Evolutionary conservation across 2,113 vertebrate genomes (phyloP).

Genomic region (Corythaixoides concolor): DNA sequence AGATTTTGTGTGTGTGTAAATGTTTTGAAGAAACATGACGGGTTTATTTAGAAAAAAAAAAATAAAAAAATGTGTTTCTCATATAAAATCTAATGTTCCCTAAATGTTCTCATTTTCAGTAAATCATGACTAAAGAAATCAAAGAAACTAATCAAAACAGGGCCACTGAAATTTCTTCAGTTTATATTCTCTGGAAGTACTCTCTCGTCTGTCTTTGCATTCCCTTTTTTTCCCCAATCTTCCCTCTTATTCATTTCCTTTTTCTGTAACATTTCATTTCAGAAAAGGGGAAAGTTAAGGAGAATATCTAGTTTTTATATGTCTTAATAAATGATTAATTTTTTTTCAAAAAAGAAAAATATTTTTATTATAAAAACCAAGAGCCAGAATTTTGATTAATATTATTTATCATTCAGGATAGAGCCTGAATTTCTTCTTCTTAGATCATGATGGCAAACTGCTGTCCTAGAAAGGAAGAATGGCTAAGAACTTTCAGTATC

Average conservation of each 20-base stretch:
- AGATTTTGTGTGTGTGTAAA: not conserved
- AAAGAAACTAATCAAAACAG: not conserved
- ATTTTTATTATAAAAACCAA: rapidly evolving
- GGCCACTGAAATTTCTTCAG: not conserved
- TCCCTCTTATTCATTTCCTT: rapidly evolving
- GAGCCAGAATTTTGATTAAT: not conserved
- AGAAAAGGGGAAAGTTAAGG: not conserved
- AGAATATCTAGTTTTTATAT: not conserved
- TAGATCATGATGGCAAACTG: not conserved
- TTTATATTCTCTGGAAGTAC: not conserved
- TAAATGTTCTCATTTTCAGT: not conserved
- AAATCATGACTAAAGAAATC: not conserved
- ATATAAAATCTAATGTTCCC: not conserved
- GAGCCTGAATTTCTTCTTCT: not conserved
- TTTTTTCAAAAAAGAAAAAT: not conserved
- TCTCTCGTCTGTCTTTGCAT: not conserved
- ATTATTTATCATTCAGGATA: not conserved
- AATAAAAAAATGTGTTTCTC: not conserved
- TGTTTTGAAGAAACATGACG: not conserved
- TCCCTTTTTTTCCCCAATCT: not conserved
- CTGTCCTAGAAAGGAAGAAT: not conserved
- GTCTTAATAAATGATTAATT: not conserved
- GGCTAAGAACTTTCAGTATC: not conserved
- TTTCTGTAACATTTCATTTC: not conserved
- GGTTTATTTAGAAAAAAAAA: not conserved